phyloP scores from a whole-genome alignment of 2,797 vertebrate species.

The Phaenicophaeus curvirostris region DNA sequence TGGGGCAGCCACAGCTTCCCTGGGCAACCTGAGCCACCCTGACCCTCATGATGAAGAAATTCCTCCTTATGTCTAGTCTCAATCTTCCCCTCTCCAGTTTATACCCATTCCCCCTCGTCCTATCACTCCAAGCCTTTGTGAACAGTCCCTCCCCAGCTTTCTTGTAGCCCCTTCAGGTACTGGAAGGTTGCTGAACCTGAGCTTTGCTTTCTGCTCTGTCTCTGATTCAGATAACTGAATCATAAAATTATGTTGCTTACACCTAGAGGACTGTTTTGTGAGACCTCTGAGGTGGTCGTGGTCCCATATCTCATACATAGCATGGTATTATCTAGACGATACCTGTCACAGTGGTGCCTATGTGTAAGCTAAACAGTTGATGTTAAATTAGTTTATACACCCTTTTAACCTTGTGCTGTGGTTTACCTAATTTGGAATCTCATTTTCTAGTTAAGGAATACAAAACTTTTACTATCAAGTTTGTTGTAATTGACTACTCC shows the following conservation, averaged over 20 bases:
- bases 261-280: neutral
- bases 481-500: neutral
- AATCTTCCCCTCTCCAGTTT: too few relatives aligned
- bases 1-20: too few relatives aligned
- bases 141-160: too few relatives aligned
- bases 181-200: neutral
- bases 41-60: too few relatives aligned
- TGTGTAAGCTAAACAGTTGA: neutral
- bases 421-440: neutral
- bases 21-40: too few relatives aligned
- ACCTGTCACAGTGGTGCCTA: neutral
- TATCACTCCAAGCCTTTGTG: too few relatives aligned
- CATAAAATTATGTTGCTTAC: neutral
- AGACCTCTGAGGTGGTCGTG: neutral
- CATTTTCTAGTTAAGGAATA: neutral
- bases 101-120: too few relatives aligned
- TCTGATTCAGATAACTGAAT: neutral
- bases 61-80: too few relatives aligned
- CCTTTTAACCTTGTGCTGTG: neutral
- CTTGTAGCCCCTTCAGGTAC: too few relatives aligned
- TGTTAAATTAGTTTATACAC: neutral
- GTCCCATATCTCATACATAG: neutral
- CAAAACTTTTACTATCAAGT: neutral
- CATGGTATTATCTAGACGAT: neutral
- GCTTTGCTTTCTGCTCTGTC: neutral